These are phyloP conservation scores for Ramphastos sulfuratus DNA, from an alignment of 2,113 vertebrate species.

Conservation along the genomic window DNA sequence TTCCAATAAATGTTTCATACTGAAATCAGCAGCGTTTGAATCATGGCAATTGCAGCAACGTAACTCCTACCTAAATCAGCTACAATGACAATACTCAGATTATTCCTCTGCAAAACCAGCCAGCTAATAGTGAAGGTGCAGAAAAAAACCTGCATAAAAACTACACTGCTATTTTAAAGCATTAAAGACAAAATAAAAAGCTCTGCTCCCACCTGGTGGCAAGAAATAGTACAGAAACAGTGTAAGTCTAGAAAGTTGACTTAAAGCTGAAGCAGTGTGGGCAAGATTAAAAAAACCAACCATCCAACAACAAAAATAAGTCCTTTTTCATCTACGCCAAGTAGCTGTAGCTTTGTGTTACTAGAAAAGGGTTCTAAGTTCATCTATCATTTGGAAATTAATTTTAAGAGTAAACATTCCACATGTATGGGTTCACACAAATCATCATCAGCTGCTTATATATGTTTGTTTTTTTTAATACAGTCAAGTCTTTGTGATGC, in stretches of 20 bases:
- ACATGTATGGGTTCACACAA: neutral
- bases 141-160: neutral
- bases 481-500: neutral
- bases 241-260: neutral
- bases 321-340: neutral
- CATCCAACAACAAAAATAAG: neutral
- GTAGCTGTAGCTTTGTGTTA: neutral
- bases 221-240: neutral
- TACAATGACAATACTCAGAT: neutral
- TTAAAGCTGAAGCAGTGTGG: neutral
- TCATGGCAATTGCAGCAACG: neutral
- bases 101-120: neutral
- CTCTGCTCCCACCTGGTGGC: constrained; percentile 22
- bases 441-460: neutral
- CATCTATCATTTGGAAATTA: no score
- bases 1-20: neutral
- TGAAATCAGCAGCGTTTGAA: neutral
- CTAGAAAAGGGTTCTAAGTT: neutral
- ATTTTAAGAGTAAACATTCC: neutral
- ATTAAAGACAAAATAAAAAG: neutral
- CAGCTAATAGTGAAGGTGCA: neutral
- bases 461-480: neutral
- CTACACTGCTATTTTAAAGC: neutral
- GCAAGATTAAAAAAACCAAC: neutral
- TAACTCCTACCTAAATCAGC: neutral